phyloP scores from a whole-genome alignment of 2,888 invertebrate genomes.

The Hymenopus coronatus region DNA sequence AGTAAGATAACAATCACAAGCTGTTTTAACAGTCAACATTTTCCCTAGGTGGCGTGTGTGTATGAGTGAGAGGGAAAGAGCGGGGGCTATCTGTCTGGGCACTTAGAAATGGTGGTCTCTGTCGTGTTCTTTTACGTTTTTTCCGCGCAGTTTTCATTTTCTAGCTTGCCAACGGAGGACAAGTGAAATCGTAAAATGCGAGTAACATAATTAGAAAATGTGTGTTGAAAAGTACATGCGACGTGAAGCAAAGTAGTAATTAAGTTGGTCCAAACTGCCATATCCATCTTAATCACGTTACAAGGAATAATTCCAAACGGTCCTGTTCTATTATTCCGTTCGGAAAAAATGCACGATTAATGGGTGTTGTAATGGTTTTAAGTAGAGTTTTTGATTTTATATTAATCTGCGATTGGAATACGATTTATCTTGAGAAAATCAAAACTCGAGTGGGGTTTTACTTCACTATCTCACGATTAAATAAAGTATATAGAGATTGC shows the following conservation, averaged over 20 bases:
- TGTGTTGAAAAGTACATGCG: no score
- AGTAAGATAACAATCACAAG: background rate
- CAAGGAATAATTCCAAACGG: background rate
- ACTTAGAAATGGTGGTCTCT: background rate
- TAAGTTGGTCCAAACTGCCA: background rate
- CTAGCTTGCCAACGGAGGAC: background rate
- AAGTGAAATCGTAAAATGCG: no score
- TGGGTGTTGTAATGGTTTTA: no score
- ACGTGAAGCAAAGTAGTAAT: background rate
- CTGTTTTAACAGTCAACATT: background rate
- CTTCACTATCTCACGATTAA: no score
- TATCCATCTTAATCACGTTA: background rate
- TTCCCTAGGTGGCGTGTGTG: background rate
- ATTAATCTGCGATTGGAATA: no score
- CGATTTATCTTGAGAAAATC: no score
- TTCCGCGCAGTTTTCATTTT: background rate
- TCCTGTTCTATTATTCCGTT: background rate
- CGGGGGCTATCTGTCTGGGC: background rate
- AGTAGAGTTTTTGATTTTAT: no score
- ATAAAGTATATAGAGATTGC: no score
- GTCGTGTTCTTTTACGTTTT: background rate
- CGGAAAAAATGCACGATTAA: background rate
- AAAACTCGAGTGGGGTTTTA: no score
- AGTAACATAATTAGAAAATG: no score
- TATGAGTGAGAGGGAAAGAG: background rate